Conservation (phyloP, 2,888 invertebrate genomes). For the Strigamia transsilvanica region DNA sequence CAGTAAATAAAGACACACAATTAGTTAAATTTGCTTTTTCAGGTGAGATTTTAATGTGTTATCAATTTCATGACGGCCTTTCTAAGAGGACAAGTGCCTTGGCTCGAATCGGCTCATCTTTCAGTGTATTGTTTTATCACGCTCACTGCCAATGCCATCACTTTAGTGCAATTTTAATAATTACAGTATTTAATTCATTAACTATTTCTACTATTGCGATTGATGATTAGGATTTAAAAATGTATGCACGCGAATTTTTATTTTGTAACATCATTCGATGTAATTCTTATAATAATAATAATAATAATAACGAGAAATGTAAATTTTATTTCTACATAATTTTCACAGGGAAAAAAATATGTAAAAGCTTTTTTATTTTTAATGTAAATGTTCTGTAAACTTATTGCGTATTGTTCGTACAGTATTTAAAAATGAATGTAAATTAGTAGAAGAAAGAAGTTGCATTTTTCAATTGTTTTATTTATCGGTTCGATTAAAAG, state of each 20-base stretch:
- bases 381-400: constrained; percentile 44
- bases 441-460: constrained; percentile 27
- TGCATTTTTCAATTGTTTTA: constrained; percentile 18
- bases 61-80: constrained; percentile 10
- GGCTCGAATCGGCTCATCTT: constrained; percentile 29
- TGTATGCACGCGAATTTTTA: neutral
- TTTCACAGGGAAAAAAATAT: neutral
- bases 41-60: neutral
- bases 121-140: neutral
- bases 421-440: constrained; percentile 34
- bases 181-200: neutral
- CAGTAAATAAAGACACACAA: neutral
- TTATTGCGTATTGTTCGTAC: constrained; percentile 39
- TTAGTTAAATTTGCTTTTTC: neutral
- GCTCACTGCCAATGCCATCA: constrained; percentile 42
- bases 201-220: neutral
- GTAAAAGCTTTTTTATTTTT: constrained; percentile 1
- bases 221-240: neutral
- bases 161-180: constrained; percentile 16
- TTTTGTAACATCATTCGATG: neutral
- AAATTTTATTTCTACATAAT: constrained; percentile 2
- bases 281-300: neutral
- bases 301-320: neutral
- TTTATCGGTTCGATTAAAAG: constrained; percentile 25
- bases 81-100: constrained; percentile 45